phyloP scores from a whole-genome alignment of 2,888 invertebrate species.

The Abscondita cerata region DNA sequence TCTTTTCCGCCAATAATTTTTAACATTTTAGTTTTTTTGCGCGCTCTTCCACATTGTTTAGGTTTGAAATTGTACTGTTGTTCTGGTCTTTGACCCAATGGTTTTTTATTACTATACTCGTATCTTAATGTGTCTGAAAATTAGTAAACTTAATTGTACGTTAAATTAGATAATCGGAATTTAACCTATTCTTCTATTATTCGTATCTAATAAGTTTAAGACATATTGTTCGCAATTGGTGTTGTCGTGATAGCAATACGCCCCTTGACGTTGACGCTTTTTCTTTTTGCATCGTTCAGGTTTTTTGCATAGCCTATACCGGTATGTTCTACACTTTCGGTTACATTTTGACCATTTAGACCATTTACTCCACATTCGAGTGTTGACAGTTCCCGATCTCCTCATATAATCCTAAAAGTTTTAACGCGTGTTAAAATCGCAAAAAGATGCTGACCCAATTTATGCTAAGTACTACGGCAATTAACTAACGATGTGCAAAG shows the following conservation, averaged over 20 bases:
- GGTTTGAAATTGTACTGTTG: constrained; percentile 15
- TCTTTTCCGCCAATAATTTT: constrained; percentile 89
- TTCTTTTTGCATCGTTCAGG: constrained; percentile 78
- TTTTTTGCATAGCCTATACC: constrained; percentile 79
- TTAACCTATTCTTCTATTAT: constrained; percentile 39
- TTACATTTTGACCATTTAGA: constrained; percentile 85
- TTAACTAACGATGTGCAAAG: no score
- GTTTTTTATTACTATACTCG: constrained; percentile 25
- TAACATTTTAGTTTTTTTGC: constrained; percentile 61
- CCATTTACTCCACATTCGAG: constrained; percentile 76
- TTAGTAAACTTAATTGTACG: neutral
- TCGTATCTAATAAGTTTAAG: constrained; percentile 57
- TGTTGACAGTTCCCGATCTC: constrained; percentile 47
- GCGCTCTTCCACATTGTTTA: constrained; percentile 22
- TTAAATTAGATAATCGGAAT: constrained; percentile 1
- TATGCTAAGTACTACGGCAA: no score
- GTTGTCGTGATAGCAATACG: constrained; percentile 84
- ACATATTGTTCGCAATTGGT: constrained; percentile 79
- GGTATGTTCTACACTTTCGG: constrained; percentile 77
- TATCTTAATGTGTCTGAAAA: constrained; percentile 22
- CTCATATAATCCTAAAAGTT: constrained; percentile 50
- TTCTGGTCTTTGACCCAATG: neutral
- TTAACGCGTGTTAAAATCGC: no score
- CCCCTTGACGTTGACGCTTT: constrained; percentile 80
- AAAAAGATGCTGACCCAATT: no score